Evolutionary conservation across 2,888 invertebrate genomes (phyloP).

Genomic region (Glomeris marginata): DNA sequence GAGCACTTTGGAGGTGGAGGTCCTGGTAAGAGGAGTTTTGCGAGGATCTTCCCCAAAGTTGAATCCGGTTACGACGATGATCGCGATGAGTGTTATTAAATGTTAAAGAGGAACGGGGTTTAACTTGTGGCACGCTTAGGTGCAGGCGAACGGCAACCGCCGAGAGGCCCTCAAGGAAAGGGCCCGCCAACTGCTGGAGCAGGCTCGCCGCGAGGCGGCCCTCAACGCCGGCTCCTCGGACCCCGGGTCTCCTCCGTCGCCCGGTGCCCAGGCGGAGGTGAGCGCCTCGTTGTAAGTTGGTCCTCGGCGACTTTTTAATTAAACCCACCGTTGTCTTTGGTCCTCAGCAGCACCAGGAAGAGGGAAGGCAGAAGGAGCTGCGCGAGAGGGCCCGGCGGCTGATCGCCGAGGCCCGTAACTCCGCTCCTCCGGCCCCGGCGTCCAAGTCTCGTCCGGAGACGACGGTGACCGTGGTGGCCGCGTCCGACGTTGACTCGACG

Average conservation of each 20-base stretch:
- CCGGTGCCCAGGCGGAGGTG: conserved; percentile 3
- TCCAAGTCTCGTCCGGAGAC: background rate
- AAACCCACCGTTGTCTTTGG: too few relatives aligned
- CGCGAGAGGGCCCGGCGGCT: conserved; percentile 75
- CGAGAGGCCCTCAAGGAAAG: conserved; percentile 72
- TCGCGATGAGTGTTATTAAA: too few relatives aligned
- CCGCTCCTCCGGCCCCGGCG: conserved; percentile 10
- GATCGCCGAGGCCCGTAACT: conserved; percentile 62
- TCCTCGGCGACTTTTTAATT: too few relatives aligned
- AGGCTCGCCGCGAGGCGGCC: conserved; percentile 50
- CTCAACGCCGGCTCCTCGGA: conserved; percentile 13
- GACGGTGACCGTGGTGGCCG: background rate
- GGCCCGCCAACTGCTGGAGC: conserved; percentile 66
- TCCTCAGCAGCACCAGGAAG: conserved; percentile 43
- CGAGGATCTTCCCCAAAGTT: too few relatives aligned
- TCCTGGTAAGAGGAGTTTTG: too few relatives aligned
- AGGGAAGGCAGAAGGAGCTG: conserved; percentile 70
- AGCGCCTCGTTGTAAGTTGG: background rate
- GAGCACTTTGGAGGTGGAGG: too few relatives aligned
- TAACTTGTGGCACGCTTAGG: conserved; percentile 20
- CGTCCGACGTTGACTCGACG: too few relatives aligned
- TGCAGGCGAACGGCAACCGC: conserved; percentile 55
- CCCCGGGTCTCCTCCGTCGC: background rate
- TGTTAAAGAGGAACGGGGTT: too few relatives aligned
- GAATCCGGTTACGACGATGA: too few relatives aligned